Evolutionary conservation across 2,888 invertebrate species (phyloP).

Genomic region (Diachrysia chrysitis): DNA sequence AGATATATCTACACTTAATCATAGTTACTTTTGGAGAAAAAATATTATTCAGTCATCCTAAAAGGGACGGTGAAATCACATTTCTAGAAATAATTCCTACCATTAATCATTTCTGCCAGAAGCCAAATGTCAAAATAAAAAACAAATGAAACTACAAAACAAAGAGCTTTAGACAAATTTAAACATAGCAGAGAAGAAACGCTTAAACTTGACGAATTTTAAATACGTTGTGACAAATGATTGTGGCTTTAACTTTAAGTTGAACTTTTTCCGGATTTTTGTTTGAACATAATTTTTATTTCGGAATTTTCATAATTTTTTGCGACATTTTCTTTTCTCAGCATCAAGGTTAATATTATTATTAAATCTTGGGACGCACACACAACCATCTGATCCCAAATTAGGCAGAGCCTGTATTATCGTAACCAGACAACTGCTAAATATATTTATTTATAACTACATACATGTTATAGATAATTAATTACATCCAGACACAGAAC

Average conservation of each 20-base stretch:
- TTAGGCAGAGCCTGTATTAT: no score
- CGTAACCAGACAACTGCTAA: no score
- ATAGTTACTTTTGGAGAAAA: no score
- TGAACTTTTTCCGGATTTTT: slow-evolving; percentile 18
- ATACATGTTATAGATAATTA: no score
- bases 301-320: slow-evolving; percentile 2
- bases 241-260: slow-evolving; percentile 23
- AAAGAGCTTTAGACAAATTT: slow-evolving; percentile 15
- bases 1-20: no score
- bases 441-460: no score
- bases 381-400: no score
- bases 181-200: slow-evolving; percentile 28
- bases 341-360: no score
- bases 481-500: no score
- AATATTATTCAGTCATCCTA: no score
- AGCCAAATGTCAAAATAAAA: slow-evolving; percentile 12
- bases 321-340: slow-evolving; percentile 19
- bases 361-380: no score
- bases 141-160: slow-evolving; percentile 18
- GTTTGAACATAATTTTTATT: slow-evolving; percentile 7
- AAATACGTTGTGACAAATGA: slow-evolving; percentile 34
- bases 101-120: slow-evolving; percentile 23
- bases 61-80: not conserved
- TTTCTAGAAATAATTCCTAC: not conserved
- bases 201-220: slow-evolving; percentile 20